These are phyloP conservation scores for Ichneumon xanthorius DNA, from an alignment of 2,888 invertebrate species.

Conservation along the genomic window DNA sequence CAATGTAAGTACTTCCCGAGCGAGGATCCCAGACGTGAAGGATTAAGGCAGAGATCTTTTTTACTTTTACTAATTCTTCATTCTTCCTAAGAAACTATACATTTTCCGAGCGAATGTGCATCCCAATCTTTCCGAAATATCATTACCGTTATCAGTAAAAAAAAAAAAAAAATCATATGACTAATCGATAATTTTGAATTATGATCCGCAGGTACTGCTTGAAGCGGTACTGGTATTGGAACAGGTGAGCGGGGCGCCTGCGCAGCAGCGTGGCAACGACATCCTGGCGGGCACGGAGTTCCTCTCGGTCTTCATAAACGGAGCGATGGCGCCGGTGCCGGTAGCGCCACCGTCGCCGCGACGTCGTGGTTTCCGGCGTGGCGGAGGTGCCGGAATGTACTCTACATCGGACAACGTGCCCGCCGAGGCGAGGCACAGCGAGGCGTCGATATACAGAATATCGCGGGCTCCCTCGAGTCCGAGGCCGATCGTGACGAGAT, in stretches of 20 bases:
- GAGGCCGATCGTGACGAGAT: slow-evolving; percentile 69
- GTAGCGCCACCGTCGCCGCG: slow-evolving; percentile 71
- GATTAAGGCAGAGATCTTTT: no score
- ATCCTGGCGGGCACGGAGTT: slow-evolving; percentile 85
- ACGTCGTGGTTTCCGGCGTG: slow-evolving; percentile 73
- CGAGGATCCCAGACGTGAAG: no score
- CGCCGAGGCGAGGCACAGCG: slow-evolving; percentile 81
- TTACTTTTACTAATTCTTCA: no score
- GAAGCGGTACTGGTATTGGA: slow-evolving; percentile 80
- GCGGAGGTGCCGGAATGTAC: slow-evolving; percentile 53
- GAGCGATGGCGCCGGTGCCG: slow-evolving; percentile 82
- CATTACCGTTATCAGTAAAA: background rate
- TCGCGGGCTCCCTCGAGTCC: slow-evolving; percentile 79
- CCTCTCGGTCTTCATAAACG: slow-evolving; percentile 85
- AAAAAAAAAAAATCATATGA: background rate
- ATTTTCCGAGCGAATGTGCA: no score
- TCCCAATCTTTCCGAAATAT: background rate
- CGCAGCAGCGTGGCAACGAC: slow-evolving; percentile 82
- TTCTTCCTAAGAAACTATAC: no score
- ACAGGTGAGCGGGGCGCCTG: slow-evolving; percentile 74
- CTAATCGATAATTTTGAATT: slow-evolving; percentile 3
- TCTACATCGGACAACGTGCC: slow-evolving; percentile 77
- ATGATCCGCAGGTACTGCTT: slow-evolving; percentile 78
- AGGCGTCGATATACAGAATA: slow-evolving; percentile 83
- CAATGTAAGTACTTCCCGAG: no score